Percentiles rank a stretch among this genome's conserved stretches.
These are phyloP conservation scores for Myiotriccus ornatus DNA, from an alignment of 2,797 vertebrate genomes.

Conservation along the genomic window DNA sequence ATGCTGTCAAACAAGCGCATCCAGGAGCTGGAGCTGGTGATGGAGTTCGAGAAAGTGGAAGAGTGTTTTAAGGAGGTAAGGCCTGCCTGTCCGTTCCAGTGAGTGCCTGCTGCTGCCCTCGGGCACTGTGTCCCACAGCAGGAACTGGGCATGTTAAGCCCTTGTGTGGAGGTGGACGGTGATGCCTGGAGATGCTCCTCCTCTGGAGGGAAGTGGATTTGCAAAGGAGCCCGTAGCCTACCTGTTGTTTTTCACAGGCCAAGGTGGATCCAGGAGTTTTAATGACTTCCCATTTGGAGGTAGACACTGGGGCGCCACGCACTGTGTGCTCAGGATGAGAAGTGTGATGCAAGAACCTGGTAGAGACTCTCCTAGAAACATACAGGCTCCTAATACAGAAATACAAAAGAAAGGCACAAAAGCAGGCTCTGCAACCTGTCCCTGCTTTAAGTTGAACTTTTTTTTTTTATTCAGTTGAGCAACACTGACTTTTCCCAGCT, in stretches of 20 bases:
- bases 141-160: not conserved
- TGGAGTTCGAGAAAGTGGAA: slow-evolving; percentile 82
- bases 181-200: not conserved
- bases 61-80: slow-evolving; percentile 83
- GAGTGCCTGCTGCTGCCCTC: not conserved
- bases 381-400: not conserved
- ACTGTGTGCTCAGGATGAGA: not conserved
- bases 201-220: not conserved
- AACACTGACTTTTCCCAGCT: not conserved
- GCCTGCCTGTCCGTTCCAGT: not conserved
- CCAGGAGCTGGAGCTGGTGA: slow-evolving; percentile 82
- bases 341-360: slow-evolving; percentile 23
- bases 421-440: not conserved
- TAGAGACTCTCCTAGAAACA: not conserved
- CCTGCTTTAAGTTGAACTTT: not conserved
- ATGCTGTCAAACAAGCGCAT: slow-evolving; percentile 85
- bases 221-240: not conserved
- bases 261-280: not conserved
- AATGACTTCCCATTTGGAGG: slow-evolving; percentile 19
- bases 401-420: not conserved
- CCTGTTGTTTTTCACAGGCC: not conserved
- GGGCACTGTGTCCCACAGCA: not conserved
- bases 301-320: not conserved
- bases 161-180: not conserved
- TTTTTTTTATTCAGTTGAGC: not conserved